Conservation (phyloP, 37 sponge, comb jelly and placozoan species). For the Aplysina aerophoba region DNA sequence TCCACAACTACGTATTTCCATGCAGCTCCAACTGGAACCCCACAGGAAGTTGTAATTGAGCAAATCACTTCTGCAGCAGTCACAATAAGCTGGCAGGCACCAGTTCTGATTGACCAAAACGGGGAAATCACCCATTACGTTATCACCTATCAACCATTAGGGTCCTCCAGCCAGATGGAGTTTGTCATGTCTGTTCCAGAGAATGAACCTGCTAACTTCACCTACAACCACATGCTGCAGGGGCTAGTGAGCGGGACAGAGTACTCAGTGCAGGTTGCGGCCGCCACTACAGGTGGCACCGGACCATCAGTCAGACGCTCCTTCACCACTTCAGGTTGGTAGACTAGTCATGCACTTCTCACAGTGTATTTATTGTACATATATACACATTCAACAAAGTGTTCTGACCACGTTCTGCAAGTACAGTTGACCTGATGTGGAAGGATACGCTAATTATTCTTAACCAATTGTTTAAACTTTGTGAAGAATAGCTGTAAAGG, state of each 20-base stretch:
- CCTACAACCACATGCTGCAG: constrained; percentile 5
- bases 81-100: constrained; percentile 6
- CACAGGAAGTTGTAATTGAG: background rate
- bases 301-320: background rate
- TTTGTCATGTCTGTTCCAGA: background rate
- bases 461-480: no score
- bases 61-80: background rate
- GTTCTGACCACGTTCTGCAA: no score
- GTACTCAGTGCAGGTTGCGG: constrained; percentile 4
- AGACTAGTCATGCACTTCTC: no score
- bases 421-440: no score
- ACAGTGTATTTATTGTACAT: no score
- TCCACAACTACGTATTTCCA: no score
- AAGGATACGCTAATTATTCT: no score
- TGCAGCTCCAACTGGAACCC: constrained; percentile 14
- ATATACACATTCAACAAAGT: no score
- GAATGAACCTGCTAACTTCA: background rate
- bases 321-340: background rate
- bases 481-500: no score
- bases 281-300: background rate
- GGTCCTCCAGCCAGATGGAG: no score
- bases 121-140: constrained; percentile 14
- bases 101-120: background rate
- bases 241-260: background rate
- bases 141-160: background rate